phyloP scores from a whole-genome alignment of 2,888 invertebrate genomes.

The Euplexia lucipara region DNA sequence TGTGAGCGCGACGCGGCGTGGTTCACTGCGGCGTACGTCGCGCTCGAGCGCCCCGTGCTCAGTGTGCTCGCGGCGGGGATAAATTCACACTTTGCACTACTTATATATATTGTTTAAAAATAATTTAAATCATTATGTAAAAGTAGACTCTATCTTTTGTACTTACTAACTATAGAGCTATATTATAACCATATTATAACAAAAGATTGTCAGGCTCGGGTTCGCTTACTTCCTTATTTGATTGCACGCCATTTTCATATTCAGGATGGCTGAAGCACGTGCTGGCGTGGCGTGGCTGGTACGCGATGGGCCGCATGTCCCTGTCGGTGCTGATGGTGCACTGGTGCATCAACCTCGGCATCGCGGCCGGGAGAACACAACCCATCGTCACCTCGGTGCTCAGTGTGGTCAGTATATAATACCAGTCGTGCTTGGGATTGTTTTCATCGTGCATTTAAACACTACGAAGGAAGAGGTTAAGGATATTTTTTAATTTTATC shows the following conservation, averaged over 20 bases:
- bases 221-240: slow-evolving; percentile 15
- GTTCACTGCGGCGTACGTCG: slow-evolving; percentile 69
- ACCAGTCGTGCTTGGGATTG: too few relatives aligned
- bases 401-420: slow-evolving; percentile 52
- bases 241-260: background rate
- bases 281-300: slow-evolving; percentile 71
- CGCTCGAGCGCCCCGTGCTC: slow-evolving; percentile 75
- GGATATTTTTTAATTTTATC: too few relatives aligned
- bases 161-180: too few relatives aligned
- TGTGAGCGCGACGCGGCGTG: slow-evolving; percentile 53
- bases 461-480: too few relatives aligned
- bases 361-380: slow-evolving; percentile 60
- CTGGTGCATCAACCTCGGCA: slow-evolving; percentile 68
- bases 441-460: too few relatives aligned
- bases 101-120: too few relatives aligned
- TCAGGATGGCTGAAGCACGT: slow-evolving; percentile 64
- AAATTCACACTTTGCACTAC: too few relatives aligned
- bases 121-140: too few relatives aligned
- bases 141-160: too few relatives aligned
- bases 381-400: slow-evolving; percentile 48
- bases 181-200: too few relatives aligned
- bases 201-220: slow-evolving; percentile 55
- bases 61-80: slow-evolving; percentile 47
- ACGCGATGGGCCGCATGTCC: slow-evolving; percentile 68
- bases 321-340: slow-evolving; percentile 73